Evolutionary conservation across 2,797 vertebrate species (phyloP).

Genomic region (Melanotaenia parkinsoni): DNA sequence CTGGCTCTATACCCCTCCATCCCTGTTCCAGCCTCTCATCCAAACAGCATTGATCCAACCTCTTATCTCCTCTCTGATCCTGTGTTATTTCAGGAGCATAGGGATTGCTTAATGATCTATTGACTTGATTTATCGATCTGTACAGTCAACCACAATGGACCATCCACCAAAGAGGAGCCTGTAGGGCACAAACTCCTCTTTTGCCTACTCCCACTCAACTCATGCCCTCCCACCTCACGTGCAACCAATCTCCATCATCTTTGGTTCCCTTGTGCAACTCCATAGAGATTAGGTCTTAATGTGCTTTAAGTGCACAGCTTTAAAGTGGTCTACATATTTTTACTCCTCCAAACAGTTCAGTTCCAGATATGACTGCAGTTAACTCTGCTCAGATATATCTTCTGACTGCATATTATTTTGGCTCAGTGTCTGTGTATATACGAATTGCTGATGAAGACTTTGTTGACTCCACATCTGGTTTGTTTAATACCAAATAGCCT

Average conservation of each 20-base stretch:
- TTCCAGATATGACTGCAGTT: conserved; percentile 34
- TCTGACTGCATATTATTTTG: conserved; percentile 38
- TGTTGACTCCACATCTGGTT: conserved; percentile 21
- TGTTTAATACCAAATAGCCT: conserved; percentile 33
- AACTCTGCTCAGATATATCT: conserved; percentile 42
- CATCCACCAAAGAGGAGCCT: conserved; percentile 66
- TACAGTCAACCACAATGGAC: conserved; percentile 75
- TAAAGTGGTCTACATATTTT: conserved; percentile 65
- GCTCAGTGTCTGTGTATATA: conserved; percentile 25
- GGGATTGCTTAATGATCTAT: conserved; percentile 85
- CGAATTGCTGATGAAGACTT: conserved; percentile 28
- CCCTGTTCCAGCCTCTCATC: conserved; percentile 36
- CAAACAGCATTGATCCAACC: conserved; percentile 71
- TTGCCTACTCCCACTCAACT: conserved; percentile 36
- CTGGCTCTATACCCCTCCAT: conserved; percentile 24
- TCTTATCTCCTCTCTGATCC: conserved; percentile 82
- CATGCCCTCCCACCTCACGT: conserved; percentile 35
- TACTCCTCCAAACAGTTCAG: conserved; percentile 25
- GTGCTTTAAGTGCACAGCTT: conserved; percentile 68
- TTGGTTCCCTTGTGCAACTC: conserved; percentile 39
- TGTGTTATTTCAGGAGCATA: conserved; percentile 79
- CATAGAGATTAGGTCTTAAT: conserved; percentile 69
- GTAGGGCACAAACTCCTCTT: conserved; percentile 58
- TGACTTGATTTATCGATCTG: conserved; percentile 73
- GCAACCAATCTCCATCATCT: conserved; percentile 42